Base-by-base conservation (phyloP, 2,797 vertebrate genomes). In the Chaetodon trifasciatus region DNA sequence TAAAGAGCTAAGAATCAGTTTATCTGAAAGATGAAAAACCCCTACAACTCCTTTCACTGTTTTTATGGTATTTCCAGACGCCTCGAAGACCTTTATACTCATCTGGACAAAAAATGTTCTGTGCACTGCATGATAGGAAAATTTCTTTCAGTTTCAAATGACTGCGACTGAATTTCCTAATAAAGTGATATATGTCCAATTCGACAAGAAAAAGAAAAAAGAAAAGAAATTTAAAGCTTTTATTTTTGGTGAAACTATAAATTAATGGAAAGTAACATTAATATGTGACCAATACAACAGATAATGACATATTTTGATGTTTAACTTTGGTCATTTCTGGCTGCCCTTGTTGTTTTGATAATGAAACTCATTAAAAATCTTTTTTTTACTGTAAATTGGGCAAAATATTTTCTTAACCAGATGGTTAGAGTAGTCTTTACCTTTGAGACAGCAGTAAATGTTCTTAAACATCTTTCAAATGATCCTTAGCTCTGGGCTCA, bases 401-500 rank as follows among this genome's bases (percentile, higher is more conserved):
- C 11, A 15, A 10, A 68, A 57, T 61, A 44, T 62, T 50, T 62
- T 72, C 50, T 46, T 10, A 37, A 68, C 13, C 46, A 46, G 28
- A 46, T 60, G 17, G 39, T 60, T 10, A 5, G 1, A 32, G 21
- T 12, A 52, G 57, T 55, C 24, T 76, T 44, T 57, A 62, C 4
- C 13, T 47, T 52, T 0, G 0, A 68, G 47, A 61, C n/a, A 56
- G 61, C 3, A 9, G 3, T 24, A 32, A 42, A 47, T 49, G 6
- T 24, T 52, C 61, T 63, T 70, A 49, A 58, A 60, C 9, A 15
- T 55, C 24, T 47, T 50, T 70, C 40, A 64, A 53, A 16, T n/a
- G 15, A 56, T 67, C 66, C 39, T 67, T 11, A 7, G n/a, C 46
- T 53, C 6, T 40, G 44, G 47, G 17, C 50, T 74, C 12, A 10